phyloP scores from a whole-genome alignment of 2,888 invertebrate genomes.

The Dolomedes plantarius region DNA sequence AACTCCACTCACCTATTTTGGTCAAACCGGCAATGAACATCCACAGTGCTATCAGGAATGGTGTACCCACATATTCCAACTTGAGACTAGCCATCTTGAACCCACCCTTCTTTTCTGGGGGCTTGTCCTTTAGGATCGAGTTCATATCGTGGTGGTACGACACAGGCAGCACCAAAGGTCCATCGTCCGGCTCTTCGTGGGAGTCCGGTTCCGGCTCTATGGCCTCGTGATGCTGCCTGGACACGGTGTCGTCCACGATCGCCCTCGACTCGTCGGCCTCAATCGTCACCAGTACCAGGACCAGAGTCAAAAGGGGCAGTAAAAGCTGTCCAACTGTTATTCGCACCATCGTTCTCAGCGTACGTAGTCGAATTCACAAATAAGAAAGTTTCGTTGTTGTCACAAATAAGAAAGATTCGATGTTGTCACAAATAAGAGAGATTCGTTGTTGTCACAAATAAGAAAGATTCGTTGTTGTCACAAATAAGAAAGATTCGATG shows the following conservation, averaged over 20 bases:
- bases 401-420: no score
- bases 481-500: no score
- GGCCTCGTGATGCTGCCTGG: slow-evolving; percentile 62
- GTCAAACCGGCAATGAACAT: slow-evolving; percentile 78
- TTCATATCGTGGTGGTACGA: slow-evolving; percentile 52
- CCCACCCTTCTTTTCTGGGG: slow-evolving; percentile 30
- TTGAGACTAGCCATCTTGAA: slow-evolving; percentile 54
- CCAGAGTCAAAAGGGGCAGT: neutral
- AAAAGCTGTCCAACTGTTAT: neutral
- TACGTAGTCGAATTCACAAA: no score
- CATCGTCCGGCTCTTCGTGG: slow-evolving; percentile 46
- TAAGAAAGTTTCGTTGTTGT: no score
- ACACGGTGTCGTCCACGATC: slow-evolving; percentile 55
- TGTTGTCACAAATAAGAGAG: no score
- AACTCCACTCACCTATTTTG: slow-evolving; percentile 79
- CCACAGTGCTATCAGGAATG: slow-evolving; percentile 78
- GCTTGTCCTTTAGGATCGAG: slow-evolving; percentile 39
- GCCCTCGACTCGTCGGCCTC: slow-evolving; percentile 54
- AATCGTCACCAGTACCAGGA: neutral
- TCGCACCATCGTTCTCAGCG: no score
- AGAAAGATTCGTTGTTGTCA: no score
- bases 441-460: no score
- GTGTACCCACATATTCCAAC: slow-evolving; percentile 74
- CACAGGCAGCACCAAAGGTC: slow-evolving; percentile 62
- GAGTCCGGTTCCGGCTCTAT: slow-evolving; percentile 63